These are phyloP conservation scores for Aythya baeri DNA, from an alignment of 2,113 vertebrate genomes.

Conservation along the genomic window DNA sequence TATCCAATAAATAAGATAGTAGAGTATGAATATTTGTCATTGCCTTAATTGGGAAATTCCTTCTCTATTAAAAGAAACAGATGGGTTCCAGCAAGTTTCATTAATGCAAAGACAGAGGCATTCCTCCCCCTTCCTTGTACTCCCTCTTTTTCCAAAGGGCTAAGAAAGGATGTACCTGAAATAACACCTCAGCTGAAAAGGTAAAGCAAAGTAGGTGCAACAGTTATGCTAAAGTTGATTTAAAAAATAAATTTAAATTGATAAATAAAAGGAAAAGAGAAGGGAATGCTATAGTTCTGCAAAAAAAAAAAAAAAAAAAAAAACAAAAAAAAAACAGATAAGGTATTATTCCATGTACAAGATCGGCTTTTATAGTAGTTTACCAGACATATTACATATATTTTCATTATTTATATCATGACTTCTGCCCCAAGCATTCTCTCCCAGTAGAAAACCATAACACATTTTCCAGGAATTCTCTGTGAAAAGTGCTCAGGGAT, in stretches of 20 bases:
- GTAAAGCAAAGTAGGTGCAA: not conserved
- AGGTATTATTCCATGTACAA: not conserved
- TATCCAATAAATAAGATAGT: not conserved
- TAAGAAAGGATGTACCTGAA: not conserved
- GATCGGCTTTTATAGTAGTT: not conserved
- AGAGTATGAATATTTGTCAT: not conserved
- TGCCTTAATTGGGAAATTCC: not conserved
- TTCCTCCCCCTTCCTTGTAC: not conserved
- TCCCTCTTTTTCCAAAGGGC: not conserved
- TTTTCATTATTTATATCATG: not conserved
- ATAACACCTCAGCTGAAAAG: not conserved
- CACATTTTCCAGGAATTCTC: not conserved
- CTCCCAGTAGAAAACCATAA: rapidly evolving
- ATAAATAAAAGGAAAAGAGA: not conserved
- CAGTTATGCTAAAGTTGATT: not conserved
- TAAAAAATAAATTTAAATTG: too few species aligned
- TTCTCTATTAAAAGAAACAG: not conserved
- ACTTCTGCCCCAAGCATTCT: not conserved
- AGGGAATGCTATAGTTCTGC: not conserved
- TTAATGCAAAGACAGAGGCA: not conserved
- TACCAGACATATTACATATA: not conserved
- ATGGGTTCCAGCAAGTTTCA: not conserved
- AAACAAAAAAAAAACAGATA: not conserved
- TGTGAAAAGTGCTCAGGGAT: not conserved
- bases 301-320: too few species aligned